Conservation (phyloP, 2,888 invertebrate species). For the Chaitophorus viminalis region DNA sequence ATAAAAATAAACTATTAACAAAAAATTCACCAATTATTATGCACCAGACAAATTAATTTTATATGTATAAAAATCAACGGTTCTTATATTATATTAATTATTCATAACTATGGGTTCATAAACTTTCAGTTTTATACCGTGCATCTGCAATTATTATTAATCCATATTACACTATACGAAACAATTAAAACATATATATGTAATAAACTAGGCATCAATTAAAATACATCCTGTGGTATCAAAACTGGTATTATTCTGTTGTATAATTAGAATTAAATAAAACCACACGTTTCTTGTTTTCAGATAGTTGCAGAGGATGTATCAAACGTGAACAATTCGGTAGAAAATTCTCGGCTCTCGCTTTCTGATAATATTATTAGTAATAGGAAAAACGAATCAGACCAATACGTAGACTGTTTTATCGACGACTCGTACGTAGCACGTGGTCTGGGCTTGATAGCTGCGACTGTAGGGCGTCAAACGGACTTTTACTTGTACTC, state of each 20-base stretch:
- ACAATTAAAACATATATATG: too few relatives aligned
- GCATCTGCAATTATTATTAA: too few relatives aligned
- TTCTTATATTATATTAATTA: not conserved
- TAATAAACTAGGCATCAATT: not conserved
- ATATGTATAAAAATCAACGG: not conserved
- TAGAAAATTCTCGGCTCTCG: not conserved
- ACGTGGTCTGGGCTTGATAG: constrained; percentile 46
- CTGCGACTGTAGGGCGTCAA: constrained; percentile 39
- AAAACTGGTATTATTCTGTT: not conserved
- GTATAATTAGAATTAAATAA: not conserved
- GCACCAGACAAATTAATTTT: not conserved
- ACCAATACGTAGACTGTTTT: constrained; percentile 2
- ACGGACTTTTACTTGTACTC: constrained; percentile 51
- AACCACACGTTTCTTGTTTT: not conserved
- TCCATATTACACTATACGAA: too few relatives aligned
- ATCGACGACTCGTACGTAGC: constrained; percentile 40
- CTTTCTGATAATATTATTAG: not conserved
- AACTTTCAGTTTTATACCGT: not conserved
- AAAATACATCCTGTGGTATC: too few relatives aligned
- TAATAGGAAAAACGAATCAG: not conserved
- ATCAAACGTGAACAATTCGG: constrained; percentile 33
- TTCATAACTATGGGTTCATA: too few relatives aligned
- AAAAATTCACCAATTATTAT: not conserved
- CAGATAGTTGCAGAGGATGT: constrained; percentile 42
- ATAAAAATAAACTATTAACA: not conserved